Percentiles rank a stretch among this genome's conserved stretches.
Evolutionary conservation across 2,113 vertebrate species (phyloP).

Genomic region (Micromys minutus): DNA sequence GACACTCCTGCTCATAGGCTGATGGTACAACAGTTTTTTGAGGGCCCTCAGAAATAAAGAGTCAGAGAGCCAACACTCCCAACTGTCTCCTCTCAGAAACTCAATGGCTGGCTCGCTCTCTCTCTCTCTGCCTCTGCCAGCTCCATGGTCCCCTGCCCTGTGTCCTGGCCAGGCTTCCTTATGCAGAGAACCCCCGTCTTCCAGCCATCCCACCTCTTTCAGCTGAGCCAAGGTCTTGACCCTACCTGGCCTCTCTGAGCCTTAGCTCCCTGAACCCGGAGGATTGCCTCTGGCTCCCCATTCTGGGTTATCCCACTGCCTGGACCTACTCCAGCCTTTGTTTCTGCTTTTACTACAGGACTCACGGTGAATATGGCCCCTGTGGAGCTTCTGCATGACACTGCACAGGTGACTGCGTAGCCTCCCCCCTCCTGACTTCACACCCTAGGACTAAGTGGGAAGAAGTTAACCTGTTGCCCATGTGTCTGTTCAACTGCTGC

Average conservation of each 20-base stretch:
- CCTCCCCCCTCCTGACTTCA: neutral
- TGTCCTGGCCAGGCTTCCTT: neutral
- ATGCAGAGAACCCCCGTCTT: neutral
- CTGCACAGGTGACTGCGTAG: neutral
- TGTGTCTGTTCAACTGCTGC: neutral
- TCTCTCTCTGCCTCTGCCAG: neutral
- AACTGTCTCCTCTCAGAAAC: neutral
- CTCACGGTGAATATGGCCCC: neutral
- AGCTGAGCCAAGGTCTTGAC: no score
- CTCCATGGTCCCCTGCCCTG: neutral
- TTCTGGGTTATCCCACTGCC: no score
- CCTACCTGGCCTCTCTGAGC: neutral
- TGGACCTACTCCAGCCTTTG: neutral
- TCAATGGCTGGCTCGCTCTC: neutral
- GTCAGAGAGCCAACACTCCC: neutral
- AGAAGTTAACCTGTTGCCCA: neutral
- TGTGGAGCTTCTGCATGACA: accelerated
- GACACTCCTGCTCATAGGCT: neutral
- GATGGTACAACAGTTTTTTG: neutral
- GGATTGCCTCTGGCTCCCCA: accelerated
- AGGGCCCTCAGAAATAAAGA: neutral
- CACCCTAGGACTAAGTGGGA: neutral
- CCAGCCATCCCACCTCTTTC: neutral
- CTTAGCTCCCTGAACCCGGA: neutral
- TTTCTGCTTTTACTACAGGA: no score